A percentile compares a stretch with the other conserved stretches of the same genome.
Conservation (phyloP, 2,888 invertebrate species). For the Nomada flava region DNA sequence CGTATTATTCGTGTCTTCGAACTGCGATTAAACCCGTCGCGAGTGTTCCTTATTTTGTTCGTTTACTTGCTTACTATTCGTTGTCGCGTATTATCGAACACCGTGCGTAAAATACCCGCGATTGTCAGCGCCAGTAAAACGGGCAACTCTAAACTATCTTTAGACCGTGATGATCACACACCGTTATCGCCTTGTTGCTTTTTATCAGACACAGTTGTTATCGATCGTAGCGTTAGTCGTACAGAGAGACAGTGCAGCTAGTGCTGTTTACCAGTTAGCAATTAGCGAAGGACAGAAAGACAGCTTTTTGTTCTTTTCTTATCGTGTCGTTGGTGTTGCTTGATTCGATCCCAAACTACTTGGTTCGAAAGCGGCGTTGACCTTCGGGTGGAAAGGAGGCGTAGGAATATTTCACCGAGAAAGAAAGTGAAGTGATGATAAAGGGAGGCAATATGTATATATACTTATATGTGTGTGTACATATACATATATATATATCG, state of each 20-base stretch:
- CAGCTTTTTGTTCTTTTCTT: background rate
- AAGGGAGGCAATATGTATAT: too few relatives aligned
- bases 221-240: constrained; percentile 48
- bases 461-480: background rate
- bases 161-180: constrained; percentile 49
- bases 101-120: constrained; percentile 44
- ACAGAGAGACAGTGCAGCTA: constrained; percentile 29
- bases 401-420: constrained; percentile 25
- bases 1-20: background rate
- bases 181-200: constrained; percentile 39
- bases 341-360: background rate
- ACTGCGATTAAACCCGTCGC: background rate
- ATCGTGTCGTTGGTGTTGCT: background rate
- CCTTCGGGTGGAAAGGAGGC: background rate
- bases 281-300: constrained; percentile 20
- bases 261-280: constrained; percentile 33
- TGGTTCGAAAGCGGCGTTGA: background rate
- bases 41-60: background rate
- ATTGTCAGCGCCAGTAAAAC: constrained; percentile 28
- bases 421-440: constrained; percentile 45
- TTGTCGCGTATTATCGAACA: constrained; percentile 59
- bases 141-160: constrained; percentile 40
- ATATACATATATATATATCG: constrained; percentile 33
- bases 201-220: constrained; percentile 48
- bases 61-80: constrained; percentile 35